Conservation (phyloP, 2,888 invertebrate genomes). For the Nomada hirtipes region DNA sequence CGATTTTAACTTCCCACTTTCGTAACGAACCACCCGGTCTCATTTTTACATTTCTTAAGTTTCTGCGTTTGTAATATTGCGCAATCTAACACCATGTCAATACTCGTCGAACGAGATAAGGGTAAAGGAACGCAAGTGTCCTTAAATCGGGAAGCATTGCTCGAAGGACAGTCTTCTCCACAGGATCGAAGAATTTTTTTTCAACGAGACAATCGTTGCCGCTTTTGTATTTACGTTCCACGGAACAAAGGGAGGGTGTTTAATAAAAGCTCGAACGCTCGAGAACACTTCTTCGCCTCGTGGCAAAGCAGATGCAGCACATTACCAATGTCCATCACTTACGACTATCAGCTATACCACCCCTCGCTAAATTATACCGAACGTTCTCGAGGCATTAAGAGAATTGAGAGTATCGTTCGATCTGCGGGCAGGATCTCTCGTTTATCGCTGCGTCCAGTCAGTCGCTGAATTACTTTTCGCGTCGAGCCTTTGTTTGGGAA, state of each 20-base stretch:
- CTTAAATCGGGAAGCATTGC: not conserved
- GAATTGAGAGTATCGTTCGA: constrained; percentile 68
- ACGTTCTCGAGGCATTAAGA: constrained; percentile 62
- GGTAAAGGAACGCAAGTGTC: not conserved
- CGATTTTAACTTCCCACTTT: not conserved
- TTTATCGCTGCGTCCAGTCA: constrained; percentile 33
- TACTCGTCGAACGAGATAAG: not conserved
- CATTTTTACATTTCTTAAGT: too few species aligned
- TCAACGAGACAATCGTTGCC: constrained; percentile 47
- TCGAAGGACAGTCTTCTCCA: not conserved
- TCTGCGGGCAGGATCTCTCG: constrained; percentile 35
- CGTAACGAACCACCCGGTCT: too few species aligned
- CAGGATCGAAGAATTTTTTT: constrained; percentile 23
- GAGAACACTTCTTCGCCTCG: constrained; percentile 58
- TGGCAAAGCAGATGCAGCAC: constrained; percentile 82
- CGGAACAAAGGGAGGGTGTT: constrained; percentile 71
- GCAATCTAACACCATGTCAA: too few species aligned
- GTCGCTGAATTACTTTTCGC: constrained; percentile 10
- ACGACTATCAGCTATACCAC: constrained; percentile 77
- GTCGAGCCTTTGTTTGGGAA: not conserved
- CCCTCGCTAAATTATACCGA: constrained; percentile 71
- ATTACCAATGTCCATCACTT: constrained; percentile 83
- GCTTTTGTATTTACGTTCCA: constrained; percentile 36
- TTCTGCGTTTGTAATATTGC: too few species aligned
- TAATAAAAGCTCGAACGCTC: constrained; percentile 77